Base-by-base conservation (phyloP, 2,113 vertebrate genomes). In the Dascyllus trimaculatus region DNA sequence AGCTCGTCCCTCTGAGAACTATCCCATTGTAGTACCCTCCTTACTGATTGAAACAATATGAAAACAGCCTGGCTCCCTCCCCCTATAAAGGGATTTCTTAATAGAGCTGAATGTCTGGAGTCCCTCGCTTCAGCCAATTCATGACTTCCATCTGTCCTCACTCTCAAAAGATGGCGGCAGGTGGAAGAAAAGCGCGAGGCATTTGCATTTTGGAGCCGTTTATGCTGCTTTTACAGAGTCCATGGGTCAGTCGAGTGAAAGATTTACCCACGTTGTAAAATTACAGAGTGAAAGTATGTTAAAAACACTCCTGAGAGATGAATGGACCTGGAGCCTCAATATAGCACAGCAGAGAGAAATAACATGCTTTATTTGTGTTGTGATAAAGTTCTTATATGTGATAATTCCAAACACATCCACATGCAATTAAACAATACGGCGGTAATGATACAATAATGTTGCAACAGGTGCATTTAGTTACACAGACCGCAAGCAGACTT, bases 71-170 rank as follows among this genome's bases (percentile, higher is more conserved):
- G 63, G 58, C 60, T 85, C 68, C 45, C 63, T 52, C 73, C 81
- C 70, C 75, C 82, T 71, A 56, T 82, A 75, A 88, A 86, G 82
- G 74, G 87, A 88, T 76, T 93, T 90, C 85, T 81, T 84, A 78
- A 92, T 88, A 75, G 86, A 84, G 81, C 78, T 80, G 80, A 88
- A 71, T 76, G 82, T 82, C 86, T 84, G 78, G 71, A 88, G 82
- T 84, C 72, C 62, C 70, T 85, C 45, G 62, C 87, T 85, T 84
- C 66, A 86, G 70, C 85, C 87, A 85, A 90, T 92, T 91, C 90
- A 92, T 83, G 89, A 91, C 89, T 89, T 91, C 91, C 91, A 91
- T 92, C 90, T 93, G 93, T 90, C 91, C 77, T 75, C 60, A 2
- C 75, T 64, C 81, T 89, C 77, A 87, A 89, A 88, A 66, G 78